Percentiles rank a stretch among this genome's conserved stretches.
These are phyloP conservation scores for Linurgus olivaceus DNA, from an alignment of 2,797 vertebrate genomes.

Conservation along the genomic window DNA sequence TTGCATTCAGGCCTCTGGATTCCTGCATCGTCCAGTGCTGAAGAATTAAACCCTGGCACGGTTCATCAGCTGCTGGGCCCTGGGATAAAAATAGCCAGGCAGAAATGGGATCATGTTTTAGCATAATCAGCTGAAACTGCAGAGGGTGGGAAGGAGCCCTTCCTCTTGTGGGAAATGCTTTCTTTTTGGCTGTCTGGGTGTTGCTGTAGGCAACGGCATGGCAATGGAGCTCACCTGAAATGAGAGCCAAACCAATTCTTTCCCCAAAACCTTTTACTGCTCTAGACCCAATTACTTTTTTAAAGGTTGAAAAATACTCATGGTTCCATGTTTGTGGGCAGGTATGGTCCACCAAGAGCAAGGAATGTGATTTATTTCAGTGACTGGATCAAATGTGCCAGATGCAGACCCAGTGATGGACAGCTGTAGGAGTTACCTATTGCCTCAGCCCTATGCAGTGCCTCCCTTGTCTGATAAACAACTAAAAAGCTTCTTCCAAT, in stretches of 20 bases:
- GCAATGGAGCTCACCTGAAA: not conserved
- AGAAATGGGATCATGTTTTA: not conserved
- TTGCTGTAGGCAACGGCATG: not conserved
- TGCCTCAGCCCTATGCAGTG: not conserved
- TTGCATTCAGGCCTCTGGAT: not conserved
- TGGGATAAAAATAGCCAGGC: constrained; percentile 16
- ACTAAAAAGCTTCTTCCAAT: not conserved
- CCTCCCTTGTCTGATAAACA: not conserved
- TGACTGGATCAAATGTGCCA: not conserved
- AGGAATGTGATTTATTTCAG: not conserved
- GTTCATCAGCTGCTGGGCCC: not conserved
- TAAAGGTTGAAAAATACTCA: not conserved
- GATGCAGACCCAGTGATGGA: not conserved
- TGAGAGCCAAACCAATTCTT: not conserved
- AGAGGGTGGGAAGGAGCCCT: not conserved
- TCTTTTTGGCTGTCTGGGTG: not conserved
- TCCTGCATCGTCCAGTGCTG: not conserved
- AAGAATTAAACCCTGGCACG: not conserved
- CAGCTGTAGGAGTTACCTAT: not conserved
- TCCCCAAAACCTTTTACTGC: not conserved
- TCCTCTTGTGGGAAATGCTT: not conserved
- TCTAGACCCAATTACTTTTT: not conserved
- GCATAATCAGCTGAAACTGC: not conserved
- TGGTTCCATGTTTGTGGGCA: not conserved
- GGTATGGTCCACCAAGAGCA: not conserved